These are phyloP conservation scores for Microchirus variegatus DNA, from an alignment of 2,797 vertebrate species.

Conservation along the genomic window DNA sequence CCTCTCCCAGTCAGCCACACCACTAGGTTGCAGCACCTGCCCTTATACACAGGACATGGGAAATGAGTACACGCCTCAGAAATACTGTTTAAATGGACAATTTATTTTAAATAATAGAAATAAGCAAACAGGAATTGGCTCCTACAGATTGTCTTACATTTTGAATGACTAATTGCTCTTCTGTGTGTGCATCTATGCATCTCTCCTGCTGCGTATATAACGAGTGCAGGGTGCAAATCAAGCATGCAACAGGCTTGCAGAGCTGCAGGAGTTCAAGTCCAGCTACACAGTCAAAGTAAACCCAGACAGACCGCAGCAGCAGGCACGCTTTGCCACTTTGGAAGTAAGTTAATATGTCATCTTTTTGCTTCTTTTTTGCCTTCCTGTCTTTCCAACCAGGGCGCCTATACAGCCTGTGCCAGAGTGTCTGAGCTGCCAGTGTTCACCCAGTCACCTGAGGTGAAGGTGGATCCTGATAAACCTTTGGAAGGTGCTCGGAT, in stretches of 20 bases:
- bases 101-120: too few relatives aligned
- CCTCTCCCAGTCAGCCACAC: too few relatives aligned
- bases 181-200: slow-evolving; percentile 19
- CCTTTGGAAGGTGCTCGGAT: slow-evolving; percentile 91
- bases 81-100: too few relatives aligned
- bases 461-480: slow-evolving; percentile 98
- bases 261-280: slow-evolving; percentile 82
- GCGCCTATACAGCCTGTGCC: slow-evolving; percentile 82
- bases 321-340: slow-evolving; percentile 84
- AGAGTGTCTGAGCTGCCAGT: slow-evolving; percentile 80
- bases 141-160: slow-evolving; percentile 1
- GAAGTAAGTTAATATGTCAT: slow-evolving; percentile 83
- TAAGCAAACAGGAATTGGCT: too few relatives aligned
- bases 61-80: too few relatives aligned
- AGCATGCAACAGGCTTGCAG: slow-evolving; percentile 78
- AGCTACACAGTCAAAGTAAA: slow-evolving; percentile 90
- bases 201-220: slow-evolving; percentile 40
- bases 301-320: slow-evolving; percentile 89
- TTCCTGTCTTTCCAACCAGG: slow-evolving; percentile 74
- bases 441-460: slow-evolving; percentile 81
- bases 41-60: too few relatives aligned
- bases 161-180: slow-evolving; percentile 6
- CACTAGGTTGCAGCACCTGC: too few relatives aligned
- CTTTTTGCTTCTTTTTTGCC: slow-evolving; percentile 15
- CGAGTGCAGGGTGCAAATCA: slow-evolving; percentile 81